Percentiles rank a stretch among this genome's conserved stretches.
Evolutionary conservation across 92 coral and sea anemone species (phyloP).

Genomic region (Epizoanthus scotinus): DNA sequence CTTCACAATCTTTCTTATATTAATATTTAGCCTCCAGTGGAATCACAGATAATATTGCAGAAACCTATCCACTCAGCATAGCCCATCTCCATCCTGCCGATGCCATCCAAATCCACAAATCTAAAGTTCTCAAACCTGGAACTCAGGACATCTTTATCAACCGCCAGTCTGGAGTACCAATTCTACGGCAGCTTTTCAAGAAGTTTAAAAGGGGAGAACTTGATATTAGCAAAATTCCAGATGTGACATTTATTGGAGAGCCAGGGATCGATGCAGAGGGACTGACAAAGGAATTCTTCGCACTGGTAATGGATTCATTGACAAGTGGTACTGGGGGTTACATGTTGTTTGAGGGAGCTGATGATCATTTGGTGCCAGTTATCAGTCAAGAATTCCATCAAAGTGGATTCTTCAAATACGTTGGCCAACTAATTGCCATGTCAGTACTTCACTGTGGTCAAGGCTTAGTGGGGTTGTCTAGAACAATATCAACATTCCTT

Average conservation of each 20-base stretch:
- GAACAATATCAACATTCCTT: conserved; percentile 56
- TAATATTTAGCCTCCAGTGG: too few species aligned
- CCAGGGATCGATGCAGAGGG: conserved; percentile 76
- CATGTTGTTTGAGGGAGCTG: conserved; percentile 53
- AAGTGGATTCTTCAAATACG: conserved; percentile 62
- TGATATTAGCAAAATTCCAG: conserved; percentile 48
- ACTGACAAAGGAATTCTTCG: conserved; percentile 66
- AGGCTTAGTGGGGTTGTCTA: conserved; percentile 55
- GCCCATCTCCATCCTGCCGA: conserved; percentile 27
- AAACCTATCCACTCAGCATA: conserved; percentile 41
- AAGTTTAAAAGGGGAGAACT: conserved; percentile 51
- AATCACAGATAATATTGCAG: conserved; percentile 27
- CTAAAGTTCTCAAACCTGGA: conserved; percentile 11
- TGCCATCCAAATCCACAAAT: conserved; percentile 45
- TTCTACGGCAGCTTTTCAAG: conserved; percentile 54
- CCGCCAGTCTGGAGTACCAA: conserved; percentile 39
- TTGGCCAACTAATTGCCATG: conserved; percentile 66
- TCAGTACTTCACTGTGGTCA: conserved; percentile 58
- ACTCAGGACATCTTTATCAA: conserved; percentile 44
- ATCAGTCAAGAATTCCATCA: conserved; percentile 63
- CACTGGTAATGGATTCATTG: conserved; percentile 59
- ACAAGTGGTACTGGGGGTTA: conserved; percentile 61
- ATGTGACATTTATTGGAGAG: conserved; percentile 61
- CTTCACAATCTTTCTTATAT: too few species aligned
- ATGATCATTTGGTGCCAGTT: conserved; percentile 60